phyloP scores from a whole-genome alignment of 2,797 vertebrate species.

The Pagetopsis macropterus region DNA sequence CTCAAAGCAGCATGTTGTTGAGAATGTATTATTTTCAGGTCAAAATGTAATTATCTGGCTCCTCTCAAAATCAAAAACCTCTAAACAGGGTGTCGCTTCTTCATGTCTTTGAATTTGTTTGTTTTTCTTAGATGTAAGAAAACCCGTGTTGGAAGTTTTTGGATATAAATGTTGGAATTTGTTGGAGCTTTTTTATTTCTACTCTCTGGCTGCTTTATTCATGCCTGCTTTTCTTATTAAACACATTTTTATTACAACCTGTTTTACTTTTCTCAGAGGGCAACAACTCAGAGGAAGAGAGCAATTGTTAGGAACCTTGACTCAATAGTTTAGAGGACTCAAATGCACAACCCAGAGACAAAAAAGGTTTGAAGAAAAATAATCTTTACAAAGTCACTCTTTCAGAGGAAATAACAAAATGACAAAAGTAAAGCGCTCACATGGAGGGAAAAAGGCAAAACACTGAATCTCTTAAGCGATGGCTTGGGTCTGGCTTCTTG shows the following conservation, averaged over 20 bases:
- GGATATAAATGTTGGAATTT: conserved; percentile 28
- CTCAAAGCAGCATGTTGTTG: conserved; percentile 73
- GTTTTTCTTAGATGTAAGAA: conserved; percentile 14
- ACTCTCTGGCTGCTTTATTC: conserved; percentile 17
- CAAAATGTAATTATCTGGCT: conserved; percentile 70
- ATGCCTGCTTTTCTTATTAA: conserved; percentile 12
- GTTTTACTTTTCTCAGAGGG: neutral
- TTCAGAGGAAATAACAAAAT: too few relatives aligned
- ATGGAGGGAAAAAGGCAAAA: too few relatives aligned
- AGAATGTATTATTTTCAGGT: conserved; percentile 72
- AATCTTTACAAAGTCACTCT: too few relatives aligned
- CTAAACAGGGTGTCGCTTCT: conserved; percentile 27
- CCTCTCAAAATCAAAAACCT: conserved; percentile 65
- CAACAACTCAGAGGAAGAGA: neutral
- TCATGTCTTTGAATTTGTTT: conserved; percentile 19
- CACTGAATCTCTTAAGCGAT: too few relatives aligned
- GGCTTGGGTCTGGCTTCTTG: too few relatives aligned
- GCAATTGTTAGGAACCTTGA: neutral
- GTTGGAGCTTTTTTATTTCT: conserved; percentile 15
- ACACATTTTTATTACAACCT: neutral
- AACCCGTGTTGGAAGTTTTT: conserved; percentile 20
- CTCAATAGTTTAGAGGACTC: too few relatives aligned
- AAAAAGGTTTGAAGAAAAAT: too few relatives aligned
- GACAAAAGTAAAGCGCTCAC: too few relatives aligned
- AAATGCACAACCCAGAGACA: too few relatives aligned